These are phyloP conservation scores for Pyrocephalus nanus DNA, from an alignment of 2,797 vertebrate genomes.

Conservation along the genomic window DNA sequence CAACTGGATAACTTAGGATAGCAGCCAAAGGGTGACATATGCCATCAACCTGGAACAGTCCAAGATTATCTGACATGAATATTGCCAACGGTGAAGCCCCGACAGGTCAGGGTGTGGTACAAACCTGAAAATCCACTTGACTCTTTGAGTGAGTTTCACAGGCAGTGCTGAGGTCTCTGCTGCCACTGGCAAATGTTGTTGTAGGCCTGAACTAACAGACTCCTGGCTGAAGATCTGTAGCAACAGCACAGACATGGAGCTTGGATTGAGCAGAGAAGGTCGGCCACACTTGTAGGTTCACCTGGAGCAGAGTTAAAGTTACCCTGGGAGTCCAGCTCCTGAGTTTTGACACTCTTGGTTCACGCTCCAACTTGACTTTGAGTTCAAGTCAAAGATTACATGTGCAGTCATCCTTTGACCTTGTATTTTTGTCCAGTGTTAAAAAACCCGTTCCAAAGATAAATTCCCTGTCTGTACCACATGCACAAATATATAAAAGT, in stretches of 20 bases:
- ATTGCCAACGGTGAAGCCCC: not conserved
- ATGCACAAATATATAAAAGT: not conserved
- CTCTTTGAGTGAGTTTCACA: not conserved
- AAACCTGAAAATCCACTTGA: not conserved
- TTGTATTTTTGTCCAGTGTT: not conserved
- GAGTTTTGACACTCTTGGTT: not conserved
- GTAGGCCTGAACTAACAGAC: not conserved
- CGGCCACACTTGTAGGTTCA: not conserved
- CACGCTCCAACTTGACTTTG: not conserved
- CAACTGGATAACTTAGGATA: not conserved
- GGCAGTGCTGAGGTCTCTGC: not conserved
- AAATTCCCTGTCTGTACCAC: not conserved
- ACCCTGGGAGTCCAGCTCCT: not conserved
- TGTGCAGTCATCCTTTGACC: not conserved
- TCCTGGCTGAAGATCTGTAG: not conserved
- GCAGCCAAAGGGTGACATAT: not conserved
- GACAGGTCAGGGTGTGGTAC: not conserved
- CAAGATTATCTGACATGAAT: not conserved
- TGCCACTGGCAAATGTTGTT: not conserved
- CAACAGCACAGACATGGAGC: not conserved
- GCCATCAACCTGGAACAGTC: not conserved
- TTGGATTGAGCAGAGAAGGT: accelerated
- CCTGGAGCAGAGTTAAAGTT: not conserved
- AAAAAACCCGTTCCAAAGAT: not conserved
- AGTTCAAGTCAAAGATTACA: not conserved